A percentile compares a stretch with the other conserved stretches of the same genome.
phyloP scores from a whole-genome alignment of 1,140 invertebrate species.

The Dolichoris vasculosae region DNA sequence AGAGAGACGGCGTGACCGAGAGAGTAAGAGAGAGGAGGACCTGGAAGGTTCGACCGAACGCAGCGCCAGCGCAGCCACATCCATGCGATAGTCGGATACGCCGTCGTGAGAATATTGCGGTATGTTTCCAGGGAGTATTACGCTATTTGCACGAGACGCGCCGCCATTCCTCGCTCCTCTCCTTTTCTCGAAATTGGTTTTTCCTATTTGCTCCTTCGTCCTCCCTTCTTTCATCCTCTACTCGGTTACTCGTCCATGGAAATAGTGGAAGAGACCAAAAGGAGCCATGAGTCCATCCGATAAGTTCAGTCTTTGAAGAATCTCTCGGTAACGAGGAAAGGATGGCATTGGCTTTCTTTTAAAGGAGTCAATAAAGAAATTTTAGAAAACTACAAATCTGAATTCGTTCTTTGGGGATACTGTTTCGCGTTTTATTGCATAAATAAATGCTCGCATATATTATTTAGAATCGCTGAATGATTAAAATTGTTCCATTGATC shows the following conservation, averaged over 20 bases:
- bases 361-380: not conserved
- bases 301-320: not conserved
- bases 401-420: not conserved
- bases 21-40: conserved; percentile 46
- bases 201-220: not conserved
- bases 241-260: too few relatives aligned
- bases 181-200: not conserved
- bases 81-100: conserved; percentile 1
- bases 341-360: not conserved
- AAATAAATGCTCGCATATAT: too few relatives aligned
- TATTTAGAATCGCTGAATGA: too few relatives aligned
- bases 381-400: not conserved
- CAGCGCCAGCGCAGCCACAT: conserved; percentile 12
- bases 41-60: conserved; percentile 48
- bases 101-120: conserved; percentile 17
- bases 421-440: not conserved
- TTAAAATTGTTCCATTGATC: too few relatives aligned
- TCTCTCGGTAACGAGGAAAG: not conserved
- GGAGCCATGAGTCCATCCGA: not conserved
- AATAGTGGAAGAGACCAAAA: too few relatives aligned
- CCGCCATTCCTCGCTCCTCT: not conserved
- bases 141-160: conserved; percentile 1
- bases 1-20: not conserved
- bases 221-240: not conserved
- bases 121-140: conserved; percentile 16